These are phyloP conservation scores for Aproaerema taeniolella DNA, from an alignment of 2,888 invertebrate species.

Conservation along the genomic window DNA sequence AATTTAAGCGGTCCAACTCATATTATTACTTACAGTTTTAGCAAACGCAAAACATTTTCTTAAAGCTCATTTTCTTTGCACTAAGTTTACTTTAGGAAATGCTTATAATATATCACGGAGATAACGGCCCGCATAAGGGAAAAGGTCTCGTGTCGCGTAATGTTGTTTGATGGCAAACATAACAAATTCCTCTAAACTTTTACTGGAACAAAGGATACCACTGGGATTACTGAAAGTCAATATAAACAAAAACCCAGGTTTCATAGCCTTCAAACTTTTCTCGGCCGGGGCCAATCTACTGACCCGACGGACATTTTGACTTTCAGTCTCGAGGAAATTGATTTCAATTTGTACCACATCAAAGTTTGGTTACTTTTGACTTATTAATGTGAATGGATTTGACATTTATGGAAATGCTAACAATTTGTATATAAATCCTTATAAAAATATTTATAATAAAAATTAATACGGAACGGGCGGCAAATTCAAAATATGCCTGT, in stretches of 20 bases:
- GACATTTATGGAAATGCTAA: too few species aligned
- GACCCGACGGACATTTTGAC: constrained; percentile 10
- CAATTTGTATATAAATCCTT: too few species aligned
- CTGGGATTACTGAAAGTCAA: constrained; percentile 28
- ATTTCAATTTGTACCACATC: too few species aligned
- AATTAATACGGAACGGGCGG: too few species aligned
- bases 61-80: constrained; percentile 1
- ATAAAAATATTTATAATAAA: too few species aligned
- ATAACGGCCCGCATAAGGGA: background rate
- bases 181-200: constrained; percentile 9
- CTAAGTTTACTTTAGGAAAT: constrained; percentile 1
- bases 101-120: constrained; percentile 1
- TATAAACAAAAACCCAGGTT: constrained; percentile 33
- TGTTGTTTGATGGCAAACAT: background rate
- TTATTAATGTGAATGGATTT: too few species aligned
- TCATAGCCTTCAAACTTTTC: constrained; percentile 29
- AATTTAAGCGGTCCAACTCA: background rate
- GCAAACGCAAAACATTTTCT: background rate
- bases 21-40: background rate
- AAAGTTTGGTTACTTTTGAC: too few species aligned
- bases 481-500: too few species aligned
- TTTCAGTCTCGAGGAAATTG: too few species aligned
- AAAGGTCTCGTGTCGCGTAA: background rate
- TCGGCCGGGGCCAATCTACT: constrained; percentile 26
- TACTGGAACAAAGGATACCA: constrained; percentile 17